phyloP scores from a whole-genome alignment of 2,888 invertebrate genomes.

The Drosophila planitibia region DNA sequence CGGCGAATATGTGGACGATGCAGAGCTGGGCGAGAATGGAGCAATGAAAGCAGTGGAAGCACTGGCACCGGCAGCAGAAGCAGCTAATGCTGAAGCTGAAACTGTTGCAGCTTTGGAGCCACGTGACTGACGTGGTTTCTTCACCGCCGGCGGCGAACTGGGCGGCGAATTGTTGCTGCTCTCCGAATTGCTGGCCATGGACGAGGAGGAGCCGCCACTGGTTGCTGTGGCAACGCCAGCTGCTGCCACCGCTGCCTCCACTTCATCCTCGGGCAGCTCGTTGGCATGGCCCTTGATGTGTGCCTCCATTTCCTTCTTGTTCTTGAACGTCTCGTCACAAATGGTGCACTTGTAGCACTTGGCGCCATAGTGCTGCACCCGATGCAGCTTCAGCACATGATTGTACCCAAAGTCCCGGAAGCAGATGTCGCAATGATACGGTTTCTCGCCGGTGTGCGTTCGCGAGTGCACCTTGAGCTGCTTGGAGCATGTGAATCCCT shows the following conservation, averaged over 20 bases:
- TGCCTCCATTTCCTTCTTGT: conserved; percentile 95
- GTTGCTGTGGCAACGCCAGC: conserved; percentile 64
- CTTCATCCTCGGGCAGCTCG: conserved; percentile 87
- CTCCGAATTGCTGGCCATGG: conserved; percentile 60
- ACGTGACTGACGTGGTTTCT: conserved; percentile 64
- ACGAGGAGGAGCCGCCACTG: conserved; percentile 40
- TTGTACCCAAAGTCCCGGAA: conserved; percentile 96
- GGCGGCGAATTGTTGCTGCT: conserved; percentile 76
- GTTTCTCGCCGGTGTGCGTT: conserved; percentile 96
- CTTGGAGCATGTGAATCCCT: conserved; percentile 96
- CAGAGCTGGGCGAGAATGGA: conserved; percentile 76
- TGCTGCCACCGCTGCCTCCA: conserved; percentile 51
- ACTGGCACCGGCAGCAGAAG: neutral
- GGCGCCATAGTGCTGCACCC: conserved; percentile 95
- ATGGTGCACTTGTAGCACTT: conserved; percentile 97
- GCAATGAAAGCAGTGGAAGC: conserved; percentile 16
- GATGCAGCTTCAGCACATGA: conserved; percentile 94
- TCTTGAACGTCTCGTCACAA: conserved; percentile 95
- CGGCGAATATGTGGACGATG: conserved; percentile 74
- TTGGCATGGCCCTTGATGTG: conserved; percentile 93
- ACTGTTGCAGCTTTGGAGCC: conserved; percentile 33
- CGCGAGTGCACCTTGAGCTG: conserved; percentile 96
- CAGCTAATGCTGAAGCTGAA: neutral
- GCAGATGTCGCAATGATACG: conserved; percentile 96
- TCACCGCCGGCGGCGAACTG: conserved; percentile 69